Evolutionary conservation across 2,113 vertebrate species (phyloP).

Genomic region (Centropristis striata): DNA sequence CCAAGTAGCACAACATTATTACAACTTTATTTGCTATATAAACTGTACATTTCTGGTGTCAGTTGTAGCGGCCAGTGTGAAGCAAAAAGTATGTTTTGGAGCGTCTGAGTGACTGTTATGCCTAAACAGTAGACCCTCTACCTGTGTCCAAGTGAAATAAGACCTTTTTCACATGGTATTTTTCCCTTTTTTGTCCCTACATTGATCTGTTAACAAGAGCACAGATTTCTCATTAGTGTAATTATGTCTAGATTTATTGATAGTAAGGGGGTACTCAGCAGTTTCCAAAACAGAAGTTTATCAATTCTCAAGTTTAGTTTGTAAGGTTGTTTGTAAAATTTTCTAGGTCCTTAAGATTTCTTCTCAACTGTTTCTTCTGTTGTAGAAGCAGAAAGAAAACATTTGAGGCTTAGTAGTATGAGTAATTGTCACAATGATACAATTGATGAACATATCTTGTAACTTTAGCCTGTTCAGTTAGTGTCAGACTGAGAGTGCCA

Average conservation of each 20-base stretch:
- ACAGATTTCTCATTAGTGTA: background rate
- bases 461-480: background rate
- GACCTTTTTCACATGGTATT: background rate
- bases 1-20: background rate
- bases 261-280: too few species aligned
- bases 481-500: constrained; percentile 28
- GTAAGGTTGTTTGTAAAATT: too few species aligned
- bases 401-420: too few species aligned
- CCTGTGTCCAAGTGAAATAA: too few species aligned
- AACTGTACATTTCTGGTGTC: background rate
- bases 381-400: too few species aligned
- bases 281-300: too few species aligned
- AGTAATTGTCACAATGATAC: background rate
- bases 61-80: background rate
- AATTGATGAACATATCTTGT: background rate
- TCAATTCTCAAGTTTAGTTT: too few species aligned
- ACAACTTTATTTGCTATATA: background rate
- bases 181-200: background rate
- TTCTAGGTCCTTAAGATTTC: too few species aligned
- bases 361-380: too few species aligned
- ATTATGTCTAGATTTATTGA: background rate
- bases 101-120: background rate
- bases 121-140: background rate
- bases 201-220: background rate
- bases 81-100: background rate